A percentile compares a stretch with the other conserved stretches of the same genome.
These are phyloP conservation scores for Sminthurides aquaticus DNA, from an alignment of 2,888 invertebrate species.

Conservation along the genomic window DNA sequence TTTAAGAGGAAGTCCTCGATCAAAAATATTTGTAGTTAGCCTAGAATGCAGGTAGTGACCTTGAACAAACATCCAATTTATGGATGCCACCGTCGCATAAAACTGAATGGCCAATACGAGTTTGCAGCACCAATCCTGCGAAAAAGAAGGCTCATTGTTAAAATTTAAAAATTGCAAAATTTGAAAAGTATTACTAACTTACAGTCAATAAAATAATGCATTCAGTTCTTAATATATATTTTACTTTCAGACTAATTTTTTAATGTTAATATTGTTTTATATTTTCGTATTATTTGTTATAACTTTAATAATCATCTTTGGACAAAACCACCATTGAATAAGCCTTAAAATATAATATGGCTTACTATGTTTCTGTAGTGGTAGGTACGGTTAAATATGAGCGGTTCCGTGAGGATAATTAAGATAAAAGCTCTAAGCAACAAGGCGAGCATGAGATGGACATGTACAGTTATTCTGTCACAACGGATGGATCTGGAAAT, in stretches of 20 bases:
- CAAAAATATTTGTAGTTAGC: conserved; percentile 53
- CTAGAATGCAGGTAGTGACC: conserved; percentile 40
- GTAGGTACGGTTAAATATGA: conserved; percentile 45
- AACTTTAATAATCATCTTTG: too few relatives aligned
- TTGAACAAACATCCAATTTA: conserved; percentile 58
- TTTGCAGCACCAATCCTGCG: conserved; percentile 14
- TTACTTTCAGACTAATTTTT: too few relatives aligned
- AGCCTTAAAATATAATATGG: too few relatives aligned
- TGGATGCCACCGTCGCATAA: conserved; percentile 46
- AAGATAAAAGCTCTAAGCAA: conserved; percentile 48
- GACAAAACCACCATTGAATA: too few relatives aligned
- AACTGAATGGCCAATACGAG: conserved; percentile 1
- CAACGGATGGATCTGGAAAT: conserved; percentile 21
- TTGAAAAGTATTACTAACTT: conserved; percentile 8
- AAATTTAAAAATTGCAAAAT: too few relatives aligned
- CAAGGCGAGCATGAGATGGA: conserved; percentile 23
- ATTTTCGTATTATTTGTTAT: too few relatives aligned
- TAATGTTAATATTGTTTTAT: too few relatives aligned
- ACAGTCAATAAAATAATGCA: conserved; percentile 10
- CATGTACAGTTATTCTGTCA: conserved; percentile 24
- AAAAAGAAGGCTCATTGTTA: too few relatives aligned
- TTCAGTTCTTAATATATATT: too few relatives aligned
- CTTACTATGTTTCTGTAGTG: conserved; percentile 48
- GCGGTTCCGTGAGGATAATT: conserved; percentile 48
- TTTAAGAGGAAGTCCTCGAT: conserved; percentile 51